Base-by-base conservation (phyloP, 2,888 invertebrate species). In the Unio delphinus region DNA sequence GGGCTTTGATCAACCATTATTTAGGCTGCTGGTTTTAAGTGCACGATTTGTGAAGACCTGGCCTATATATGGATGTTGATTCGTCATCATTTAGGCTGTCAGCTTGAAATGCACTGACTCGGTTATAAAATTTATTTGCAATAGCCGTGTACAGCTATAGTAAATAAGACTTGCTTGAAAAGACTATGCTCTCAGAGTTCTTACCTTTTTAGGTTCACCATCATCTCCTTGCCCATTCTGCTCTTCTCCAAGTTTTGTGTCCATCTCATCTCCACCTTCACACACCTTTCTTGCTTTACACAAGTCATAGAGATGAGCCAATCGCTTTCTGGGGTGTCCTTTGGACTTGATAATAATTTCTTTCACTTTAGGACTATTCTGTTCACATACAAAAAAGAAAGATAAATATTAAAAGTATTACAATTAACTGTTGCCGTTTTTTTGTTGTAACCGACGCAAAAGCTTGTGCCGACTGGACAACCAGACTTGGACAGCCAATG, bases 261-360 rank as follows among this genome's bases (percentile, higher is more conserved):
- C 98, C 95, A 98, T 96, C 90, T 98, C 99, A 90, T 98, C 98
- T 74, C 98, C 98, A 74, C 98, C 98, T 90, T 99, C 99, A 91
- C 99, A 99, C 87, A 99, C 95, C 81, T 96, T 96, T 23, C 80
- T 69, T 11, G 96, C 95, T 91, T 99, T 99, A 90, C 99, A 99
- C 55, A 99, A 91, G 90, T 99, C 99, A 90, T 99, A 99, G 0
- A 99, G 96, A 91, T 97, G 96, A 3, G 96, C 95, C 72, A 99
- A 91, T 68, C 99, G 93, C 90, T 98, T 97, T 72, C 99, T 93
- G 0, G 98, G 97, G 86, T 98, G 97, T 3, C 97, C 97, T 91
- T 97, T 97, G 0, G 98, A 96, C 91, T 99, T 99, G 92, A 95
- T 93, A 0, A 99, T 93, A 70, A 99, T 94, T 91, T 98, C 98